These are phyloP conservation scores for Gerris lacustris DNA, from an alignment of 2,888 invertebrate genomes.

Conservation along the genomic window DNA sequence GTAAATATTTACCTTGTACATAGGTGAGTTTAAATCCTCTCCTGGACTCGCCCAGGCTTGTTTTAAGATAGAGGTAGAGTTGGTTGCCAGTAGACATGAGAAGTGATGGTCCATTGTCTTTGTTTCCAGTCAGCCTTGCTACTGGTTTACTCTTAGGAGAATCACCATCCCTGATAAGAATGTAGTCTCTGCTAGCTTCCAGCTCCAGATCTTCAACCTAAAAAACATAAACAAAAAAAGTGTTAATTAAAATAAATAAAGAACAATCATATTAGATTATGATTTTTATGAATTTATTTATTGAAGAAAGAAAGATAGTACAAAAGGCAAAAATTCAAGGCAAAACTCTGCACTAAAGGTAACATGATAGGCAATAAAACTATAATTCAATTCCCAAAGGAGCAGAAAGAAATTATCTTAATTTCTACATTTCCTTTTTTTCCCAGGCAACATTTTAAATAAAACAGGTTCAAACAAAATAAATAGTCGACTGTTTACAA, in stretches of 20 bases:
- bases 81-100: slow-evolving; percentile 83
- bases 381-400: too few relatives aligned
- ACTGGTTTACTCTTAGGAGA: slow-evolving; percentile 74
- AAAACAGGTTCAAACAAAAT: too few relatives aligned
- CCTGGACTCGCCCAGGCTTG: slow-evolving; percentile 75
- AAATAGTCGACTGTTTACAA: too few relatives aligned
- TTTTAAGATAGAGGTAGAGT: slow-evolving; percentile 83
- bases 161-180: slow-evolving; percentile 82
- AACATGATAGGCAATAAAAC: too few relatives aligned
- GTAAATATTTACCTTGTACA: slow-evolving; percentile 46
- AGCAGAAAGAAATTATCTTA: too few relatives aligned
- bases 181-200: slow-evolving; percentile 69
- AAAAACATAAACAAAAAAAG: slow-evolving; percentile 19
- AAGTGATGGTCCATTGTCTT: slow-evolving; percentile 56
- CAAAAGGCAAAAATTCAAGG: too few relatives aligned
- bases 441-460: too few relatives aligned
- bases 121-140: slow-evolving; percentile 66
- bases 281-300: too few relatives aligned
- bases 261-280: too few relatives aligned
- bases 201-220: slow-evolving; percentile 72
- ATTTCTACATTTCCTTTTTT: too few relatives aligned
- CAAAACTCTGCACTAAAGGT: too few relatives aligned
- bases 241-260: neutral
- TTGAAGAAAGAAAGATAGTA: too few relatives aligned
- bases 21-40: slow-evolving; percentile 84